phyloP scores from a whole-genome alignment of 64 coral and sea anemone genomes.

The Dendrophyllia cribrosa region DNA sequence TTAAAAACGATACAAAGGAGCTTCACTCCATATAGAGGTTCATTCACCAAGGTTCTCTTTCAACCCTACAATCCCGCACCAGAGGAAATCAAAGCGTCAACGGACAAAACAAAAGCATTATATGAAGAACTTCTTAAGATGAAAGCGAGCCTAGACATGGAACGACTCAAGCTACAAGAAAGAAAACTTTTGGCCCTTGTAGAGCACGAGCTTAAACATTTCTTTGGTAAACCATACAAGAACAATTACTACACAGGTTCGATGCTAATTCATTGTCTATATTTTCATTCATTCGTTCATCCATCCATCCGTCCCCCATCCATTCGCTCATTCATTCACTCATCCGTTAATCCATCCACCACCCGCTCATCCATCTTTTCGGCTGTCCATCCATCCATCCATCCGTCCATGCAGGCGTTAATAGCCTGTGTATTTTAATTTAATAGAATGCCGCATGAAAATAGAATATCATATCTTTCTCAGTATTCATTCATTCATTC shows the following conservation, averaged over 20 bases:
- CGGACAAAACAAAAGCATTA: constrained; percentile 25
- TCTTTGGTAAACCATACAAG: constrained; percentile 50
- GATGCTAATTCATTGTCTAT: background rate
- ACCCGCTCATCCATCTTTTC: too few relatives aligned
- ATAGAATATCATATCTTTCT: too few relatives aligned
- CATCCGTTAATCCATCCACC: too few relatives aligned
- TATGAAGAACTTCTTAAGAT: constrained; percentile 27
- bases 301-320: too few relatives aligned
- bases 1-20: background rate
- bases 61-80: constrained; percentile 27
- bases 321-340: too few relatives aligned
- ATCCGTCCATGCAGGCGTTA: too few relatives aligned
- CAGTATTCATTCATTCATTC: too few relatives aligned
- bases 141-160: constrained; percentile 5
- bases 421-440: too few relatives aligned
- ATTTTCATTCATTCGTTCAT: background rate
- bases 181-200: constrained; percentile 43
- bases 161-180: constrained; percentile 22
- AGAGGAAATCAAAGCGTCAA: constrained; percentile 5
- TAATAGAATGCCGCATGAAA: too few relatives aligned
- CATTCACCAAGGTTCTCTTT: background rate
- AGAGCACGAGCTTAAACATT: constrained; percentile 47
- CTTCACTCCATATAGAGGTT: background rate
- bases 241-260: constrained; percentile 66
- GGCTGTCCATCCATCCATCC: too few relatives aligned